Evolutionary conservation across 2,888 invertebrate species (phyloP).

Genomic region (Gortyna flavago): DNA sequence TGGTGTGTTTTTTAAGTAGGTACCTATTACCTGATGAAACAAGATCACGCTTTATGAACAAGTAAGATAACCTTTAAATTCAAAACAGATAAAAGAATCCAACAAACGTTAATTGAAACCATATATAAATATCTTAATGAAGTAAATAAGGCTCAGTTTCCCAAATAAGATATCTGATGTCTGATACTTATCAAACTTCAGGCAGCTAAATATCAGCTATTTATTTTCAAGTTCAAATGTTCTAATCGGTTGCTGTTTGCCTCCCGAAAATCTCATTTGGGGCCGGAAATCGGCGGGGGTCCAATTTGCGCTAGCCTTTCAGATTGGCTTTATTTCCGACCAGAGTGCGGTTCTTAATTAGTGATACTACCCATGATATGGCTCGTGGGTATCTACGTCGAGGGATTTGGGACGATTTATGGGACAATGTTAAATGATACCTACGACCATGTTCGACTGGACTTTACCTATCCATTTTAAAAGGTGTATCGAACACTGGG

Average conservation of each 20-base stretch:
- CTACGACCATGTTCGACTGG: background rate
- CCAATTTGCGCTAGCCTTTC: constrained; percentile 70
- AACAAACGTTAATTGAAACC: constrained; percentile 17
- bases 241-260: constrained; percentile 63
- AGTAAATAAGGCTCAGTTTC: constrained; percentile 21
- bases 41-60: background rate
- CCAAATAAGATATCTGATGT: too few relatives aligned
- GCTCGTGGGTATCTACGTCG: constrained; percentile 7
- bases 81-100: constrained; percentile 15
- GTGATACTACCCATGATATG: constrained; percentile 43
- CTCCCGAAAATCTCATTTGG: constrained; percentile 75
- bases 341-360: constrained; percentile 63
- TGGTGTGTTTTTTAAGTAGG: background rate
- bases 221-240: constrained; percentile 61
- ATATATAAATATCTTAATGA: constrained; percentile 21
- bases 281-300: constrained; percentile 73
- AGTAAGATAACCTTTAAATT: constrained; percentile 20
- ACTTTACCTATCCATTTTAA: background rate
- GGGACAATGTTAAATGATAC: constrained; percentile 5
- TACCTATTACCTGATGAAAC: background rate
- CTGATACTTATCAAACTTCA: constrained; percentile 43
- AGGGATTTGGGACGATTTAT: constrained; percentile 12
- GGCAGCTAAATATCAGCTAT: constrained; percentile 37
- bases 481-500: background rate
- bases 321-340: constrained; percentile 71